A percentile compares a stretch with the other conserved stretches of the same genome.
Conservation (phyloP, 1,140 invertebrate genomes). For the Musca domestica region DNA sequence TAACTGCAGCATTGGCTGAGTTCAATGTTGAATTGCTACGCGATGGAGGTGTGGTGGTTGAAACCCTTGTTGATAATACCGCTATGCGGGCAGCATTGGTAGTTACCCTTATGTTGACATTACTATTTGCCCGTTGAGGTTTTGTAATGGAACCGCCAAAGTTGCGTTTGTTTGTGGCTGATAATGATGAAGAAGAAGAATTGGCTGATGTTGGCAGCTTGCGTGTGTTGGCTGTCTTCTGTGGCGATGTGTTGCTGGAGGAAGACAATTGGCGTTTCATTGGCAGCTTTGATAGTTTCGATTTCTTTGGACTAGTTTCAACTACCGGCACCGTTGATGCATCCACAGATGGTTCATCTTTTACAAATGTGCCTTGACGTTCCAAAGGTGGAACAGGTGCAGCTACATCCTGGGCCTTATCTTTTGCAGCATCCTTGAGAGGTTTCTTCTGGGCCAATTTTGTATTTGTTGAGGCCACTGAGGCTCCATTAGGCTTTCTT, state of each 20-base stretch:
- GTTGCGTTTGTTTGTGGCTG: slow-evolving; percentile 7
- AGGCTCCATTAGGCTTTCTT: slow-evolving; percentile 33
- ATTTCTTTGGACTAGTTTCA: slow-evolving; percentile 50
- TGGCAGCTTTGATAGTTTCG: slow-evolving; percentile 52
- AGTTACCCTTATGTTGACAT: slow-evolving; percentile 49
- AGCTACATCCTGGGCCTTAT: background rate
- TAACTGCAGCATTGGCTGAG: slow-evolving; percentile 36
- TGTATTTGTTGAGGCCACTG: slow-evolving; percentile 28
- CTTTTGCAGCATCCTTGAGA: background rate
- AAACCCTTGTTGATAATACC: slow-evolving; percentile 54
- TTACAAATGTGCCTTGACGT: slow-evolving; percentile 84
- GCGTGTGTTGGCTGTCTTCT: slow-evolving; percentile 26
- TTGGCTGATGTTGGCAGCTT: slow-evolving; percentile 25
- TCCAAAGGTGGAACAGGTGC: slow-evolving; percentile 58
- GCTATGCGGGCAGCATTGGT: slow-evolving; percentile 34
- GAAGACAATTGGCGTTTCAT: slow-evolving; percentile 39
- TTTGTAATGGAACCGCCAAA: slow-evolving; percentile 36
- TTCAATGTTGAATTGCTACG: slow-evolving; percentile 58
- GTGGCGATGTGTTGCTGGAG: slow-evolving; percentile 23
- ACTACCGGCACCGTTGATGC: slow-evolving; percentile 54
- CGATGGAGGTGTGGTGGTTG: slow-evolving; percentile 62
- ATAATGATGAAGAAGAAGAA: background rate
- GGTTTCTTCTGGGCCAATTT: slow-evolving; percentile 36
- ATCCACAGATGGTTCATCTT: slow-evolving; percentile 66
- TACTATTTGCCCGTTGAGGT: slow-evolving; percentile 58